Percentiles rank a stretch among this genome's conserved stretches.
Evolutionary conservation across 2,888 invertebrate genomes (phyloP).

Genomic region (Pollenia labialis): DNA sequence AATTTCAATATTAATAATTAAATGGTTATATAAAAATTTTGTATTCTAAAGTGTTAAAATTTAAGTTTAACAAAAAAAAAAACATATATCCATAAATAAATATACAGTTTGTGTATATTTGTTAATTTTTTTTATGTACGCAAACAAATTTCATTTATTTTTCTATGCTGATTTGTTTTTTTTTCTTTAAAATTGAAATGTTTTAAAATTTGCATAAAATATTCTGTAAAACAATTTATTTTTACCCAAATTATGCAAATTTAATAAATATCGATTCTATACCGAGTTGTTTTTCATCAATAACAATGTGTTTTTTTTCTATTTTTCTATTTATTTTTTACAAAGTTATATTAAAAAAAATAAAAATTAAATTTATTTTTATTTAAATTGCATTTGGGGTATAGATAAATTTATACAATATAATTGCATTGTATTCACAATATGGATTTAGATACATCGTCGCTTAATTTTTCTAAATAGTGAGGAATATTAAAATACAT

Average conservation of each 20-base stretch:
- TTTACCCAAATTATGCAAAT: slow-evolving; percentile 57
- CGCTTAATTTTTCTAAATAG: background rate
- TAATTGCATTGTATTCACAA: slow-evolving; percentile 33
- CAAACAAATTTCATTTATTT: slow-evolving; percentile 13
- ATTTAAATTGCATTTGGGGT: slow-evolving; percentile 15
- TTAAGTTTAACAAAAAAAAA: slow-evolving; percentile 26
- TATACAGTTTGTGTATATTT: slow-evolving; percentile 21
- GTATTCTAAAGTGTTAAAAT: slow-evolving; percentile 42
- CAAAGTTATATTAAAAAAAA: slow-evolving; percentile 8
- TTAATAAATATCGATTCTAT: slow-evolving; percentile 48
- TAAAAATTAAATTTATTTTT: slow-evolving; percentile 17
- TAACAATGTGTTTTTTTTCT: slow-evolving; percentile 15
- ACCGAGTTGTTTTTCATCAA: slow-evolving; percentile 38
- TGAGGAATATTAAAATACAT: background rate
- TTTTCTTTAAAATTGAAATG: background rate
- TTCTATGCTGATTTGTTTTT: background rate
- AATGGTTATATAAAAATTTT: slow-evolving; percentile 49
- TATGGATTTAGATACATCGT: background rate
- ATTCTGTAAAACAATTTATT: slow-evolving; percentile 39
- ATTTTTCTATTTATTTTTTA: slow-evolving; percentile 13
- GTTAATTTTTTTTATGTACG: background rate
- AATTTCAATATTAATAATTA: slow-evolving; percentile 51
- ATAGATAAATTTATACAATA: slow-evolving; percentile 28
- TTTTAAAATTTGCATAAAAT: slow-evolving; percentile 51
- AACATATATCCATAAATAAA: slow-evolving; percentile 40